phyloP scores from a whole-genome alignment of 2,888 invertebrate genomes.

The Lasius fuliginosus region DNA sequence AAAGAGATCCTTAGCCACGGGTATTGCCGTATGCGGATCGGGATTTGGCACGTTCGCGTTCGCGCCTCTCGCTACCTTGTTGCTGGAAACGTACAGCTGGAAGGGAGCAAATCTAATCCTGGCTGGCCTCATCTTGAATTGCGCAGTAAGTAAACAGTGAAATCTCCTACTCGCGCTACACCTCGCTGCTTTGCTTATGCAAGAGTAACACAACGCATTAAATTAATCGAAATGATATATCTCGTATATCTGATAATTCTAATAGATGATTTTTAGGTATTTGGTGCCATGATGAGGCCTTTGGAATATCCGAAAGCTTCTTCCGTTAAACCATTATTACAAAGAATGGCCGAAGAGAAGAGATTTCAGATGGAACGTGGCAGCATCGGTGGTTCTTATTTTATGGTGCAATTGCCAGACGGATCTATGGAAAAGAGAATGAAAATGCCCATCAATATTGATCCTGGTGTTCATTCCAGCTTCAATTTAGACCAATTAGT shows the following conservation, averaged over 20 bases:
- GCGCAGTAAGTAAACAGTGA: conserved; percentile 89
- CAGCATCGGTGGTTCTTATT: conserved; percentile 95
- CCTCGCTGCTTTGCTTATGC: conserved; percentile 4
- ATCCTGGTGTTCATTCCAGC: conserved; percentile 97
- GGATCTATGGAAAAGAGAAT: conserved; percentile 96
- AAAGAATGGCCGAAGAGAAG: conserved; percentile 97
- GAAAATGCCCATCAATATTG: conserved; percentile 96
- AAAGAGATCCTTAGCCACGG: conserved; percentile 97
- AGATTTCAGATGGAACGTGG: conserved; percentile 96
- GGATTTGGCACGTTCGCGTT: conserved; percentile 98
- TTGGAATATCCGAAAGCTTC: conserved; percentile 92
- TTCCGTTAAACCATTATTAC: conserved; percentile 94
- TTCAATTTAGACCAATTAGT: conserved; percentile 95
- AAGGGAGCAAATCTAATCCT: conserved; percentile 96
- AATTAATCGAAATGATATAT: conserved; percentile 10
- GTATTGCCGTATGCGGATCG: conserved; percentile 98
- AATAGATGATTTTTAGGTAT: conserved; percentile 85
- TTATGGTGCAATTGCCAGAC: conserved; percentile 95
- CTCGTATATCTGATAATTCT: conserved; percentile 49
- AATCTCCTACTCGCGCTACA: background rate
- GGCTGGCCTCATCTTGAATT: conserved; percentile 97
- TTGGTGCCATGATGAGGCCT: conserved; percentile 94
- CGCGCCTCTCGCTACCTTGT: conserved; percentile 94
- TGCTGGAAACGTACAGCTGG: conserved; percentile 95
- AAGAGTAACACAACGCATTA: conserved; percentile 22